Evolutionary conservation across 2,113 vertebrate genomes (phyloP), one percentile per base, ranked within the genome.

Genomic region (Axis porcinus): DNA sequence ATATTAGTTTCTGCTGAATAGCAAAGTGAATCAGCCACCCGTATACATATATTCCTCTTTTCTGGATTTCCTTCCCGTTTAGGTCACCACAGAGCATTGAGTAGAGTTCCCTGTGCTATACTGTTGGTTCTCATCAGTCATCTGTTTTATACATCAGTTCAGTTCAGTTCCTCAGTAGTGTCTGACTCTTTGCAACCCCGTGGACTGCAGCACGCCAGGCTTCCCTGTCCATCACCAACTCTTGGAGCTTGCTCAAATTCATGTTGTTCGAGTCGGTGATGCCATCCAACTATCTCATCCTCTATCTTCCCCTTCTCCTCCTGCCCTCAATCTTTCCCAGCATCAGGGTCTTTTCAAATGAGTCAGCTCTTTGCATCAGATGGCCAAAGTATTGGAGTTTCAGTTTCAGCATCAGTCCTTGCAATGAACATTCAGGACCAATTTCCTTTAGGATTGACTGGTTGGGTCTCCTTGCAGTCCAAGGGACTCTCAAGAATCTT

Each of bases 151-250:
- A 40, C 19, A 74, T 40, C 17, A 36, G 64, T 70, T 70, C n/a
- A 70, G 64, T 70, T 70, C 9, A 2, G n/a, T 70, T 11, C 9
- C 64, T 70, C 9, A 70, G n/a, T 67, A 2, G 0, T 19, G 16
- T 67, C 17, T 0, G 8, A 36, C 64, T 67, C 64, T 67, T n/a
- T 64, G 64, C 0, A 1, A 67, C 17, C 17, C 16, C 33, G 1
- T 36, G 64, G 64, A 67, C 64, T 67, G 33, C 33, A 67, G 64
- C 64, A 67, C 0, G 0, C 33, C 17, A 36, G 33, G 64, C 64
- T 19, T 67, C 16, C 33, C 33, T 36, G 16, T 36, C 9, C 2
- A 67, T 67, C 33, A 36, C 64, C 64, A 21, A 10, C 17, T 36
- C 64, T 33, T 0, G 1, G 64, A 67, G 62, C 33, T 36, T 67